These are phyloP conservation scores for Leptinotarsa rubiginosa DNA, from an alignment of 2,888 invertebrate species.

Conservation along the genomic window DNA sequence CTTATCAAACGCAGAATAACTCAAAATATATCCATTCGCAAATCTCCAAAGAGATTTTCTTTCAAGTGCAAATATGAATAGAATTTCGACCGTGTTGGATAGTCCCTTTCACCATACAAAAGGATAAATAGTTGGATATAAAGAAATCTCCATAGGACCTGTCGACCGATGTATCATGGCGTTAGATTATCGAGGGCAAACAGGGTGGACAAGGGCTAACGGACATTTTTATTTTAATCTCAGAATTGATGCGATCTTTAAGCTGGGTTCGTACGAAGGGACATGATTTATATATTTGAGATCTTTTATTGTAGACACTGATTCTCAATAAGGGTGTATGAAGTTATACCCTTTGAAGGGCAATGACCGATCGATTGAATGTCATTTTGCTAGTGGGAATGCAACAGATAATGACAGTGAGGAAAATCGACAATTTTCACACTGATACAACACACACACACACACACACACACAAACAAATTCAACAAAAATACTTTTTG, in stretches of 20 bases:
- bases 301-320: slow-evolving; percentile 39
- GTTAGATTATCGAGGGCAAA: slow-evolving; percentile 55
- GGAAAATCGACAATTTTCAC: too few relatives aligned
- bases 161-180: slow-evolving; percentile 47
- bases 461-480: too few relatives aligned
- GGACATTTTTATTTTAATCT: slow-evolving; percentile 55
- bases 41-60: slow-evolving; percentile 22
- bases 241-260: slow-evolving; percentile 55
- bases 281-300: slow-evolving; percentile 48
- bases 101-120: slow-evolving; percentile 16
- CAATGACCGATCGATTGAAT: too few relatives aligned
- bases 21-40: neutral
- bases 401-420: too few relatives aligned
- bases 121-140: slow-evolving; percentile 39
- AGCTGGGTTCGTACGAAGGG: slow-evolving; percentile 45
- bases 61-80: slow-evolving; percentile 36
- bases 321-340: neutral
- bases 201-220: slow-evolving; percentile 46
- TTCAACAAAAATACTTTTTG: too few relatives aligned
- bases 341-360: too few relatives aligned
- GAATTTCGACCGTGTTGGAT: slow-evolving; percentile 22
- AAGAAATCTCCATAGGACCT: slow-evolving; percentile 38
- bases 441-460: too few relatives aligned
- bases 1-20: neutral
- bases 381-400: too few relatives aligned